phyloP scores from a whole-genome alignment of 2,113 vertebrate genomes.

The Lophochroa leadbeateri region DNA sequence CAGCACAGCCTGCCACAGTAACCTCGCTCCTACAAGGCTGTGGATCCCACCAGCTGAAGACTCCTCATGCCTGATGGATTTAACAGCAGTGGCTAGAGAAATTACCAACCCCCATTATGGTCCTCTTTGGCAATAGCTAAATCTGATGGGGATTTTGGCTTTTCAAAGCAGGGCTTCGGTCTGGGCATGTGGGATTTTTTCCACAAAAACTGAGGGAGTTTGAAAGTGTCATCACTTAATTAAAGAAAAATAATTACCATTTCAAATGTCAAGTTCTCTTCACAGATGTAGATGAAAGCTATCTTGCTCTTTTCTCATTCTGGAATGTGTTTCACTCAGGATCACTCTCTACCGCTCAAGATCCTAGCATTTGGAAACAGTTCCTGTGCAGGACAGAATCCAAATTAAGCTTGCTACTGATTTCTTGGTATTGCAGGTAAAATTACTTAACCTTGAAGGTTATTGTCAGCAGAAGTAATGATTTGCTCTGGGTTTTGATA shows the following conservation, averaged over 20 bases:
- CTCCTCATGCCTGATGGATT: not conserved
- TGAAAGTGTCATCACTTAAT: not conserved
- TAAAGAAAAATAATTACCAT: not conserved
- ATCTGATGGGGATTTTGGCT: not conserved
- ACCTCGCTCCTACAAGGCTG: not conserved
- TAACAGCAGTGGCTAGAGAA: not conserved
- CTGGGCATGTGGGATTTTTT: not conserved
- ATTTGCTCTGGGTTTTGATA: not conserved
- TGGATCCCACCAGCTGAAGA: not conserved
- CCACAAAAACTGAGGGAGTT: not conserved
- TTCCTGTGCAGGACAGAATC: not conserved
- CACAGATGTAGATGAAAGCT: not conserved
- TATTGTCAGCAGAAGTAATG: not conserved
- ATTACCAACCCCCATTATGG: accelerated
- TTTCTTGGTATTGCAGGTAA: not conserved
- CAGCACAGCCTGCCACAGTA: not conserved
- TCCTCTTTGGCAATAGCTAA: not conserved
- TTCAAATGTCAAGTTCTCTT: not conserved
- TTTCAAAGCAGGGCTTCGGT: not conserved
- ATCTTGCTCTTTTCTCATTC: not conserved
- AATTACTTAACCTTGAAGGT: not conserved
- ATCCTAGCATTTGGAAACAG: not conserved
- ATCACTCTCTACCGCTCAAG: not conserved
- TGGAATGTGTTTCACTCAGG: not conserved
- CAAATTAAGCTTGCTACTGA: not conserved